Base-by-base conservation (phyloP, 2,113 vertebrate species). In the Indicator maculatus region DNA sequence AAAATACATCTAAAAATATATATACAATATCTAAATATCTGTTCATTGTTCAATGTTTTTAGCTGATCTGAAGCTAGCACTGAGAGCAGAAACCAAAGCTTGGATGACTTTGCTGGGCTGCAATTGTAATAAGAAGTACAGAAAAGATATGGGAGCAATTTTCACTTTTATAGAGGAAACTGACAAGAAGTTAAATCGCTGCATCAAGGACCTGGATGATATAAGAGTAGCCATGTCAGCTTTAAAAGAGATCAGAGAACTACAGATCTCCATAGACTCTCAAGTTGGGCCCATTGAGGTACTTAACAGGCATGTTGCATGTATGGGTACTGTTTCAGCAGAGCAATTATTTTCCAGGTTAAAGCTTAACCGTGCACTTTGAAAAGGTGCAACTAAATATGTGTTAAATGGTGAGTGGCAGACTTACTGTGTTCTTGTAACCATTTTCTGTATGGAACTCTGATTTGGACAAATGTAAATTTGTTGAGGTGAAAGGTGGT, bases 251-350 rank as follows among this genome's bases (percentile, higher is more conserved):
- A 99, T 99, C 91, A 97, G 98, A 95, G 98, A 99, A 70, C 98
- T 98, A 33, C 98, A 99, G 72, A 99, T 98, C 85, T 69, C 96
- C 44, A 97, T 98, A 74, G 99, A 99, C 83, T 99, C 99, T 90
- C 98, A 98, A 98, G 96, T 99, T 80, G 98, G 98, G 20, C 99
- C 98, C 8, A 97, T 99, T 60, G 99, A 99, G 99, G 99, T 99
- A 98, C 92, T 19, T 63, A 39, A 70, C 33, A 84, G n/a, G 8
- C 30, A 17, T 74, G 53, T 75, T 86, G 27, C 20, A 10, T 53
- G 5, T 52, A 6, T 36, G 69, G 12, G 15, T 79, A 55, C 19
- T 33, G 11, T 69, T 76, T 69, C 19, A 78, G 65, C 16, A 76
- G 4, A 85, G 2, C 11, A 41, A 7, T 63, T 81, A 14, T 76